Percentiles rank a stretch among this genome's conserved stretches.
phyloP scores from a whole-genome alignment of 2,113 vertebrate species.

The Pterocles gutturalis region DNA sequence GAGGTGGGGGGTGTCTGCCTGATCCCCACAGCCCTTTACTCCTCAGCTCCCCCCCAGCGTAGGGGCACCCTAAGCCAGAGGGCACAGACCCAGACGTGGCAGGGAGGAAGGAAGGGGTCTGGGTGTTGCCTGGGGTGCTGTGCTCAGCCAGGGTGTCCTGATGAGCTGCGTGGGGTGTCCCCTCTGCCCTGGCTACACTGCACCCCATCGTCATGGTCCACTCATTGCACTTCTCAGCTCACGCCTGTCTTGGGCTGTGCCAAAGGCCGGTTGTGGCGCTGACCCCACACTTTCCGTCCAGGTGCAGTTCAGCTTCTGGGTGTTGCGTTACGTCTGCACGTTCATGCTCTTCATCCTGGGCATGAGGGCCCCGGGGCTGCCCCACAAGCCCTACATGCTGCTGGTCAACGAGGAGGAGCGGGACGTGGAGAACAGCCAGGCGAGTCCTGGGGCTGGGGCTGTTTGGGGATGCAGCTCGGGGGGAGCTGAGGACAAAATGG shows the following conservation, averaged over 20 bases:
- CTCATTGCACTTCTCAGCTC: background rate
- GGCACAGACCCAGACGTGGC: fast-evolving
- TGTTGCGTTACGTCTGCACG: constrained; percentile 84
- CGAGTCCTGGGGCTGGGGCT: background rate
- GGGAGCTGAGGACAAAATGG: background rate
- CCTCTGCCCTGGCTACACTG: background rate
- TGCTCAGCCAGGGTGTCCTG: background rate
- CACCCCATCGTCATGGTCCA: background rate
- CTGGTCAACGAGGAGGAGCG: constrained; percentile 91
- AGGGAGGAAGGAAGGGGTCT: background rate
- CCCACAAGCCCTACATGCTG: constrained; percentile 87
- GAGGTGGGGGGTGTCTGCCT: background rate
- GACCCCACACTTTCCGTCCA: constrained; percentile 22
- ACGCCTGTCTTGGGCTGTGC: background rate
- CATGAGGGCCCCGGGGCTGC: constrained; percentile 90
- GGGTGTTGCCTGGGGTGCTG: background rate
- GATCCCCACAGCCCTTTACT: background rate
- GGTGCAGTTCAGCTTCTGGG: constrained; percentile 88
- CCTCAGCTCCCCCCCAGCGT: background rate
- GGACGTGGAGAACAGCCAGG: constrained; percentile 86
- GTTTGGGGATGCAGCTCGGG: background rate
- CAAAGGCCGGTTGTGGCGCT: background rate
- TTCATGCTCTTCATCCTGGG: constrained; percentile 89
- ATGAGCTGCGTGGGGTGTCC: background rate
- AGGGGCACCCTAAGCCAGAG: background rate